Conservation (phyloP, 2,797 vertebrate species). For the Lutjanus campechanus region DNA sequence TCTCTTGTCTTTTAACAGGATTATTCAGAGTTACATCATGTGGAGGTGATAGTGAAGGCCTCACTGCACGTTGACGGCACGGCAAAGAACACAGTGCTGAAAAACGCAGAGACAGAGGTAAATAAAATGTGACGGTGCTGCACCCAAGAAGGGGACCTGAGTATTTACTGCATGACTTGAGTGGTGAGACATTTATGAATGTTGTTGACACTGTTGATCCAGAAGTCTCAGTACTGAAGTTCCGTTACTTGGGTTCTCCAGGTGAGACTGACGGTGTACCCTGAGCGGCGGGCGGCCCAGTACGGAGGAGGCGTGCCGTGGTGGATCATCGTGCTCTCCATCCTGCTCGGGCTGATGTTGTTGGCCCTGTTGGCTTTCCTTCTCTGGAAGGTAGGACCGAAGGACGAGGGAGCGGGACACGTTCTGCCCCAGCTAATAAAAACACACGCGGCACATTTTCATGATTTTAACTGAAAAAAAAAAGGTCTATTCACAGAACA, state of each 20-base stretch:
- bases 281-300: constrained; percentile 87
- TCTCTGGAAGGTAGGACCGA: constrained; percentile 97
- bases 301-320: constrained; percentile 91
- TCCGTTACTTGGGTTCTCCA: constrained; percentile 57
- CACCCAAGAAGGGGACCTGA: background rate
- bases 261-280: constrained; percentile 93
- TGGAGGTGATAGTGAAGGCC: constrained; percentile 90
- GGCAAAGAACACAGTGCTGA: constrained; percentile 87
- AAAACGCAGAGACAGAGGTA: constrained; percentile 89
- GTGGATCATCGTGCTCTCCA: constrained; percentile 95
- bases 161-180: background rate
- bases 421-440: background rate
- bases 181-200: background rate
- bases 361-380: constrained; percentile 92
- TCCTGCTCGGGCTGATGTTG: constrained; percentile 93
- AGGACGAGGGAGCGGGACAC: constrained; percentile 51
- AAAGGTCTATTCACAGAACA: constrained; percentile 11
- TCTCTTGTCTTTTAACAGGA: constrained; percentile 81
- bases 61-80: constrained; percentile 84
- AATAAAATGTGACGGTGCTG: background rate
- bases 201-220: background rate
- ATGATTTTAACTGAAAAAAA: background rate
- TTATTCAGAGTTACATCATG: constrained; percentile 89
- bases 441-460: background rate
- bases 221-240: background rate